Conservation (phyloP, 2,113 vertebrate species). For the Chauna torquata region DNA sequence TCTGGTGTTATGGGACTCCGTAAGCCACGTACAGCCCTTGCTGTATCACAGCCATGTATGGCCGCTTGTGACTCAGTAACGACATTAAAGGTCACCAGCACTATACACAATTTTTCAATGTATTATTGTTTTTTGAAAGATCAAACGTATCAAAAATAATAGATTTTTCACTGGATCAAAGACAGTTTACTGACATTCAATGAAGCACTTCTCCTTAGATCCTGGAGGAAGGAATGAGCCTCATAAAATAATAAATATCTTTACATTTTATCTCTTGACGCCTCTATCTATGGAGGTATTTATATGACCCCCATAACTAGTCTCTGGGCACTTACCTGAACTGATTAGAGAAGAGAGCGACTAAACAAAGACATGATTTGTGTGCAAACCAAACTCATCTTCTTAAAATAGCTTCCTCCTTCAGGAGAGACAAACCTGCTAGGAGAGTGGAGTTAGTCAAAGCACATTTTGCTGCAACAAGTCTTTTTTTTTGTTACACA, state of each 20-base stretch:
- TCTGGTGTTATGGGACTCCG: background rate
- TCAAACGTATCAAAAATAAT: background rate
- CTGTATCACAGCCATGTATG: conserved; percentile 30
- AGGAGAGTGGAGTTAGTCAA: background rate
- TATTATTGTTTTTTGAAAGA: background rate
- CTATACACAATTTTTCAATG: background rate
- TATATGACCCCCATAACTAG: background rate
- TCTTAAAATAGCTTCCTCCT: background rate
- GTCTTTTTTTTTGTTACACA: background rate
- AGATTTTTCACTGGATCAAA: conserved; percentile 8
- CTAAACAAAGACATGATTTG: background rate
- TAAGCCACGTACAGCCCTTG: background rate
- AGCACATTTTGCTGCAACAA: background rate
- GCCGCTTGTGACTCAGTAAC: background rate
- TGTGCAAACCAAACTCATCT: background rate
- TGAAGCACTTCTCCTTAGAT: background rate
- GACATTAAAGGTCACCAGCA: conserved; percentile 13
- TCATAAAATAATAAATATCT: conserved; percentile 52
- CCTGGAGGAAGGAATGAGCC: background rate
- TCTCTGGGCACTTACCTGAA: background rate
- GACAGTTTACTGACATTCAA: background rate
- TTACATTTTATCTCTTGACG: conserved; percentile 35
- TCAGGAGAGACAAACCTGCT: background rate
- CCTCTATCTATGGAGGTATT: conserved; percentile 50
- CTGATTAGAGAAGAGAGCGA: background rate